Percentiles rank a stretch among this genome's conserved stretches.
Evolutionary conservation across 1,140 invertebrate species (phyloP).

Genomic region (Dufourea novaeangliae): DNA sequence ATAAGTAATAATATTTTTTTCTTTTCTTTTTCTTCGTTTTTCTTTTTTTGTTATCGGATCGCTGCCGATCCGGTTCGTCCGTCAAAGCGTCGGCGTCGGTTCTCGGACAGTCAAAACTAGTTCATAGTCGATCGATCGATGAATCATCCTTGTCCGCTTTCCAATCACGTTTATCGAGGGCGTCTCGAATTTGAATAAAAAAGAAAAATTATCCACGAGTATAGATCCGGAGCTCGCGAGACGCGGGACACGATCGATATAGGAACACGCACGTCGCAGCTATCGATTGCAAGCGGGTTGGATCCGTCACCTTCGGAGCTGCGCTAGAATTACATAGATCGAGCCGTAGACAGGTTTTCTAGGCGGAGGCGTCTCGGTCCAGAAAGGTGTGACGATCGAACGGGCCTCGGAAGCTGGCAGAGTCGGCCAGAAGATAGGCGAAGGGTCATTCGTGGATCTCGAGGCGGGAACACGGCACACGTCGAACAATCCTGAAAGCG

Average conservation of each 20-base stretch:
- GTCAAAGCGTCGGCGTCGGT: not conserved
- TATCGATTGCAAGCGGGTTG: not conserved
- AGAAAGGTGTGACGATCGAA: constrained; percentile 20
- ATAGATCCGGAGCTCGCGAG: too few species aligned
- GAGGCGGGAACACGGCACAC: not conserved
- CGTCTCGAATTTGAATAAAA: not conserved
- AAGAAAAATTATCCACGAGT: too few species aligned
- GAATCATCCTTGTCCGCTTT: not conserved
- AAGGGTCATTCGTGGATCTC: constrained; percentile 6
- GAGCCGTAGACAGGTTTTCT: not conserved
- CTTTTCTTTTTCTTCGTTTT: too few species aligned
- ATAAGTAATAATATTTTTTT: too few species aligned
- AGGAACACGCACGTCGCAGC: not conserved
- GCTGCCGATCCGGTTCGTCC: not conserved
- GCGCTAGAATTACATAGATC: constrained; percentile 11
- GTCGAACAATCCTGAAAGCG: constrained; percentile 43
- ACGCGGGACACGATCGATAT: too few species aligned
- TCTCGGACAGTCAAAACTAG: constrained; percentile 4
- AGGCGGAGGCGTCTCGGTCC: not conserved
- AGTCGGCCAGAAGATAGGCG: constrained; percentile 14
- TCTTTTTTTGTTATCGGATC: too few species aligned
- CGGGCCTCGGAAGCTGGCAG: not conserved
- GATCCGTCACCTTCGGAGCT: constrained; percentile 23
- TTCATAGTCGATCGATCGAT: not conserved
- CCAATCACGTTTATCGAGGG: not conserved